A percentile compares a stretch with the other conserved stretches of the same genome.
These are phyloP conservation scores for Sterrhoptilus dennistouni DNA, from an alignment of 2,113 vertebrate species.

Conservation along the genomic window DNA sequence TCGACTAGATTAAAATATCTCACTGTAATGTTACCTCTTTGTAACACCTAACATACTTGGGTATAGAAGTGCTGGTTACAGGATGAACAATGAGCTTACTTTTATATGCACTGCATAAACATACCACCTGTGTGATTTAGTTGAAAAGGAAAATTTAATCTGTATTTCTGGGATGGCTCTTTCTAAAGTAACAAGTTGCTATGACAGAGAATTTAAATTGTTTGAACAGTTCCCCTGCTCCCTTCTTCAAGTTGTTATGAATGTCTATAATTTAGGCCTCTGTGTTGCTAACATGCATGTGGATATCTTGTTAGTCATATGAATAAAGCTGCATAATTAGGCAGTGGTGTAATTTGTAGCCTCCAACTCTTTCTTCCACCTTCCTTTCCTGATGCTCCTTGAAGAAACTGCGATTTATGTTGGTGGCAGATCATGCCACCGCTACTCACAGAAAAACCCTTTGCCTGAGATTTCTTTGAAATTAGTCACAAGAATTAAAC, in stretches of 20 bases:
- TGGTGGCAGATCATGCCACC: neutral
- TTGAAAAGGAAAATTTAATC: slow-evolving; percentile 14
- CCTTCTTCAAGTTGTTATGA: slow-evolving; percentile 14
- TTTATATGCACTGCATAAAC: neutral
- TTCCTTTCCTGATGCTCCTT: neutral
- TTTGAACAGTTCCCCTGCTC: neutral
- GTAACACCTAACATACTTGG: neutral
- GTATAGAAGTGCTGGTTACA: neutral
- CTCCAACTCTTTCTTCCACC: slow-evolving; percentile 35
- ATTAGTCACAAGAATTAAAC: slow-evolving; percentile 21
- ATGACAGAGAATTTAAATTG: slow-evolving; percentile 18
- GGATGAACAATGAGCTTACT: slow-evolving; percentile 1
- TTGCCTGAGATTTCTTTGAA: slow-evolving; percentile 13
- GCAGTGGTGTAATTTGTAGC: neutral
- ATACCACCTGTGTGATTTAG: neutral
- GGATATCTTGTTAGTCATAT: neutral
- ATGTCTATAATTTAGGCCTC: slow-evolving; percentile 6
- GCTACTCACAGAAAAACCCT: slow-evolving; percentile 30
- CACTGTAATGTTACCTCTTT: slow-evolving; percentile 17
- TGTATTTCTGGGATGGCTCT: neutral
- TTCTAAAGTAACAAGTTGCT: neutral
- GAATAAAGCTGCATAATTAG: slow-evolving; percentile 43
- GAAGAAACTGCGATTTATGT: slow-evolving; percentile 17
- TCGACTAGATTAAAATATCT: slow-evolving; percentile 58
- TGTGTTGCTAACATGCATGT: neutral